These are phyloP conservation scores for Semicossyphus pulcher DNA, from an alignment of 2,113 vertebrate species.

Conservation along the genomic window DNA sequence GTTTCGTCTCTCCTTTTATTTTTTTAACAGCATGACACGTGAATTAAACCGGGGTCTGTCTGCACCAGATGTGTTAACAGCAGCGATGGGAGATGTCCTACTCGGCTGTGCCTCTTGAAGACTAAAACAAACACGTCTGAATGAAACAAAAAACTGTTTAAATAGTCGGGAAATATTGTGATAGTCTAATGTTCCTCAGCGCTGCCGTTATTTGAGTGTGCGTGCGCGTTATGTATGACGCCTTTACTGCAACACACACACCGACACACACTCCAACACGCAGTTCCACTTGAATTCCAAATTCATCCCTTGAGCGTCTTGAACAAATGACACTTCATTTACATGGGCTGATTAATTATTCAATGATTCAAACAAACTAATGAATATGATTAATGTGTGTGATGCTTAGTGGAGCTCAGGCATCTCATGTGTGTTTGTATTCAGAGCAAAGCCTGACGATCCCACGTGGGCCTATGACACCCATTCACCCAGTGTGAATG, in stretches of 20 bases:
- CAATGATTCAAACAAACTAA: constrained; percentile 32
- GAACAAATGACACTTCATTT: constrained; percentile 40
- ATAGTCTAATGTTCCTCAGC: constrained; percentile 11
- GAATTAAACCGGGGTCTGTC: constrained; percentile 18
- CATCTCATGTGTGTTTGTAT: constrained; percentile 1
- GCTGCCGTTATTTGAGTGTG: background rate
- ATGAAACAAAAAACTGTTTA: constrained; percentile 29
- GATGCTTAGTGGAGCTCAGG: background rate
- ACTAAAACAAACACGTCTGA: constrained; percentile 33
- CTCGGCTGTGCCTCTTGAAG: background rate
- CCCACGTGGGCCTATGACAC: background rate
- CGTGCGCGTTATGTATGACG: background rate
- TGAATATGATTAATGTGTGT: constrained; percentile 14
- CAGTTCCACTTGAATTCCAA: background rate
- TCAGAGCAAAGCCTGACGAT: constrained; percentile 6
- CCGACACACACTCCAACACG: background rate
- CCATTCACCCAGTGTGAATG: too few relatives aligned
- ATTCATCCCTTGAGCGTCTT: constrained; percentile 23
- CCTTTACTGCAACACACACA: background rate
- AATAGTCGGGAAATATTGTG: constrained; percentile 2
- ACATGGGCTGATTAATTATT: constrained; percentile 25
- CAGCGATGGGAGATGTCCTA: constrained; percentile 28
- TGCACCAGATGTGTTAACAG: constrained; percentile 41
- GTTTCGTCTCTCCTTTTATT: background rate
- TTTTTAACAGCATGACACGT: background rate